Evolutionary conservation across 2,113 vertebrate genomes (phyloP), one percentile per base, ranked within the genome.

Genomic region (Rhinoderma darwinii): DNA sequence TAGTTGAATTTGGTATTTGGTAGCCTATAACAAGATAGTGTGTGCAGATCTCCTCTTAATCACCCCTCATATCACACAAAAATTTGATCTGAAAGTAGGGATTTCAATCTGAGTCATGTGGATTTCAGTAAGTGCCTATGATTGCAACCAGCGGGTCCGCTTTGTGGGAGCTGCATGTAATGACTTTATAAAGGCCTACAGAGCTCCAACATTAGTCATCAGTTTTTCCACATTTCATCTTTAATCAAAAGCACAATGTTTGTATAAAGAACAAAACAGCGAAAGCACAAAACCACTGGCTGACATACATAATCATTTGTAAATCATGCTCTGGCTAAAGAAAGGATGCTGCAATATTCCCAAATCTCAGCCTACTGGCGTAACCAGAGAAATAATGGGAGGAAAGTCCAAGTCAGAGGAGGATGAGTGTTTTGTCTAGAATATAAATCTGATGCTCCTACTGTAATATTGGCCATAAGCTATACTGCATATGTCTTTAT

Each of bases 101-200:
- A 30, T 11, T 66, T 82, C 79, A 44, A 35, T 82, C 35, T 44
- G 22, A 82, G 37, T 63, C 56, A 30, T 63, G 79, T 61, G 56
- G 56, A 63, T 66, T 82, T 59, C 39, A 30, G n/a, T 44, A 82
- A 82, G 59, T 81, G 50, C 56, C 22, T 43, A 81, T 82, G 56
- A 82, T 82, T 82, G 56, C 56, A 66, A 41, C 35, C 79, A 63
- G 79, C 56, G 68, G 63, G 81, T 66, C 15, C 12, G 54, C 56
- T 59, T 82, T 63, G 56, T 27, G 18, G 39, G 27, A 66, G 80
- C 39, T 44, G 30, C 61, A 50, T 68, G 0, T 22, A 83, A 70
- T 51, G 43, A 81, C 50, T 77, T 43, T 30, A 14, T 81, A 39
- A 17, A 27, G 54, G 78, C 35, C 54, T 30, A 9, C 25, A 63